Evolutionary conservation across 2,888 invertebrate genomes (phyloP), one percentile per base, ranked within the genome.

Genomic region (Cryptocephalus primarius): DNA sequence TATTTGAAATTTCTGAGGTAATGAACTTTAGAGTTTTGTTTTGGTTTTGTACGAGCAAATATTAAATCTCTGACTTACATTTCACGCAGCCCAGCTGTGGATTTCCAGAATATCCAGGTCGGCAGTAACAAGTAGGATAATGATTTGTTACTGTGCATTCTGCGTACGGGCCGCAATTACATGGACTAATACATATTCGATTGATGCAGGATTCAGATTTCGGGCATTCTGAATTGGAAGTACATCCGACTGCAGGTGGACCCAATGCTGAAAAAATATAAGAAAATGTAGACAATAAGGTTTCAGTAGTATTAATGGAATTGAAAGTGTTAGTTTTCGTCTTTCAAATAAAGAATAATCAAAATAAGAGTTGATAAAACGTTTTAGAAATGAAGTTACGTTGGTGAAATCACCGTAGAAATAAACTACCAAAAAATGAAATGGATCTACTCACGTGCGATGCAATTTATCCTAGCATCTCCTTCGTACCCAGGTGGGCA

Each of bases 101-200:
- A 68, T 89, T 88, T 62, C 91, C 92, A 38, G 88, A 87, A 67
- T 80, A 90, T 43, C 88, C 89, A 34, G 82, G 77, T 60, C 79
- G 77, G 66, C 92, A 93, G 59, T 77, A 82, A 66, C 92, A 93
- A 11, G 86, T 82, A 11, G 91, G 88, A 69, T 88, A 87, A 65
- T 93, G 92, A 67, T 87, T 82, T 44, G 79, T 73, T 9, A 92
- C 88, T 48, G 75, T 75, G 65, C 93, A 93, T 56, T 88, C 85
- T 6, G 92, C 83, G 62, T 88, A 82, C 1, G 79, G 74, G 42
- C 91, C 92, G 60, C 90, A 90, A 60, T 85, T 85, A 64, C 92
- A 92, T 1, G 92, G 92, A 62, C 81, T 84, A 9, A 84, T 79
- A 63, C 91, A 92, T 13, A 79, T 74, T 33, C 79, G 75, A 61